phyloP scores from a whole-genome alignment of 2,797 vertebrate species.

The Vultur gryphus region DNA sequence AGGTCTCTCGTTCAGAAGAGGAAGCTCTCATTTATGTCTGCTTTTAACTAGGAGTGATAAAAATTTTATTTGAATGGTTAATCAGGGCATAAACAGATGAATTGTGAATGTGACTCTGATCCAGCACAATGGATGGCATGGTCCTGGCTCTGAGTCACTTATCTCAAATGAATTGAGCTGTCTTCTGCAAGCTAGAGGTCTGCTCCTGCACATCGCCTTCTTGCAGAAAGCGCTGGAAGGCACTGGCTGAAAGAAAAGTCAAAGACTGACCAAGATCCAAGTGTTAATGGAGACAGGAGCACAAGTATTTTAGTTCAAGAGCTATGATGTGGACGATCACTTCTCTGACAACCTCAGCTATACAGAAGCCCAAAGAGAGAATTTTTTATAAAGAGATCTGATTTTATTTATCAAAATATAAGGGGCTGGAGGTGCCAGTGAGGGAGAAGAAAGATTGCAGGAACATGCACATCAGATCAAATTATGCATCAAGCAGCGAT shows the following conservation, averaged over 20 bases:
- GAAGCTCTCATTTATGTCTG: not conserved
- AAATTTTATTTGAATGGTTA: conserved; percentile 37
- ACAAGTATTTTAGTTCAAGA: not conserved
- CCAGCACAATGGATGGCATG: not conserved
- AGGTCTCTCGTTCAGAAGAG: not conserved
- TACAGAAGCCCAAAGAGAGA: not conserved
- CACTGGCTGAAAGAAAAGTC: not conserved
- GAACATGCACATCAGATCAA: not conserved
- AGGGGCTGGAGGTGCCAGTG: not conserved
- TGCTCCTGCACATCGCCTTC: not conserved
- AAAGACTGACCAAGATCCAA: not conserved
- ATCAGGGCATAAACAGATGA: conserved; percentile 13
- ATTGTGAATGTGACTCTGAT: not conserved
- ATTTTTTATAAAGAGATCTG: not conserved
- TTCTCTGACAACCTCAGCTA: not conserved
- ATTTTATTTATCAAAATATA: not conserved
- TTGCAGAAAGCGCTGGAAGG: not conserved
- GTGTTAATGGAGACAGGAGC: not conserved
- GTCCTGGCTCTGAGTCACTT: not conserved
- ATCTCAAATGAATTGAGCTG: conserved; percentile 40
- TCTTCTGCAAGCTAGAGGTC: not conserved
- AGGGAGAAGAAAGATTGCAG: not conserved
- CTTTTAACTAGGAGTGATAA: conserved; percentile 55
- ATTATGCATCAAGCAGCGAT: not conserved
- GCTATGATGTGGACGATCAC: not conserved